phyloP scores from a whole-genome alignment of 2,888 invertebrate species.

The Liopterus haemorrhoidalis region DNA sequence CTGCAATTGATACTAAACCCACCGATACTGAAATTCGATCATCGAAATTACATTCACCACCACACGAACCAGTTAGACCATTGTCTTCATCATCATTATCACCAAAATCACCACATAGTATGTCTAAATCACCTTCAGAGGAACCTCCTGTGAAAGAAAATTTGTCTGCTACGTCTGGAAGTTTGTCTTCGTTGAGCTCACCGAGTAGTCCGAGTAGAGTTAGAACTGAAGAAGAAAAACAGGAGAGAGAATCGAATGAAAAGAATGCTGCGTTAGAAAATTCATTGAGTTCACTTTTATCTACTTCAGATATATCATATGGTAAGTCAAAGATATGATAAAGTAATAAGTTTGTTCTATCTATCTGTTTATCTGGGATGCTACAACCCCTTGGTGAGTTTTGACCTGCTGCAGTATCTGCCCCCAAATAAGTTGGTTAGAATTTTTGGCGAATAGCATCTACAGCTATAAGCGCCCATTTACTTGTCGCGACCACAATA shows the following conservation, averaged over 20 bases:
- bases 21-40: constrained; percentile 1
- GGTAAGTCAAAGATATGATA: constrained; percentile 40
- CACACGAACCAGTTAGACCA: constrained; percentile 34
- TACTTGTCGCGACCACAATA: no score
- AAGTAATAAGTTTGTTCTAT: no score
- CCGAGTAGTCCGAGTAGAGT: constrained; percentile 47
- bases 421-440: no score
- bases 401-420: no score
- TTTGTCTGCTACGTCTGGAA: constrained; percentile 44
- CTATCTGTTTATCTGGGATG: no score
- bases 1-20: neutral
- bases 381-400: no score
- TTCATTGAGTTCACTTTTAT: constrained; percentile 19
- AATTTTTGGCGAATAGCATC: no score
- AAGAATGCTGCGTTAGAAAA: constrained; percentile 40
- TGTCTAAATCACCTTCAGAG: constrained; percentile 49
- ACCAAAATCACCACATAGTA: constrained; percentile 37
- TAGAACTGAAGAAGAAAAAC: constrained; percentile 49
- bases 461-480: no score
- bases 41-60: constrained; percentile 24
- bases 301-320: constrained; percentile 36
- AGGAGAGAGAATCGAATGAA: constrained; percentile 53
- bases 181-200: constrained; percentile 45
- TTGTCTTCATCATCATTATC: constrained; percentile 32
- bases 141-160: constrained; percentile 44